phyloP scores from a whole-genome alignment of 2,797 vertebrate genomes.

The Takifugu rubripes region DNA sequence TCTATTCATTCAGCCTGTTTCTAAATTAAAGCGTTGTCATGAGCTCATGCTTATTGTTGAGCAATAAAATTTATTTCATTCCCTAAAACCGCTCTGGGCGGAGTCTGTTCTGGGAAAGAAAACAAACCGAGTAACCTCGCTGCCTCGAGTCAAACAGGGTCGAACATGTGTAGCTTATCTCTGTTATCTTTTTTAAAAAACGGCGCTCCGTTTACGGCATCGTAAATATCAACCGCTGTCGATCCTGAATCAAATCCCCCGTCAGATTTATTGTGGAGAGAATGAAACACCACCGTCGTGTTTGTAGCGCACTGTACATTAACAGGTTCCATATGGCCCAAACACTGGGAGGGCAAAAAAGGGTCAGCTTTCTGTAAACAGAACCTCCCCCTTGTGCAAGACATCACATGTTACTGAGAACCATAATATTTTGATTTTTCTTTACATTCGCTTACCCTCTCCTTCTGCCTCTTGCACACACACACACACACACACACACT shows the following conservation, averaged over 20 bases:
- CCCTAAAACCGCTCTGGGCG: slow-evolving; percentile 21
- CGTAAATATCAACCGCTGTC: too few species aligned
- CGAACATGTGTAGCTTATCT: slow-evolving; percentile 28
- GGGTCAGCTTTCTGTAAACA: slow-evolving; percentile 34
- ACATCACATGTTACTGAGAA: slow-evolving; percentile 53
- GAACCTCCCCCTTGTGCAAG: slow-evolving; percentile 39
- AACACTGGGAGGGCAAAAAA: slow-evolving; percentile 21
- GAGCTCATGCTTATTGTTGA: background rate
- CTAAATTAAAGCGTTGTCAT: slow-evolving; percentile 7
- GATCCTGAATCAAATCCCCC: slow-evolving; percentile 1
- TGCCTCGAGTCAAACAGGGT: slow-evolving; percentile 1
- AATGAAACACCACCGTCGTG: background rate
- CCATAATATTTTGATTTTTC: slow-evolving; percentile 61
- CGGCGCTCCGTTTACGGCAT: background rate
- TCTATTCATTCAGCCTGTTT: background rate
- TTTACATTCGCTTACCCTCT: background rate
- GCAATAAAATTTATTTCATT: too few species aligned
- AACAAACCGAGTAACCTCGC: slow-evolving; percentile 34
- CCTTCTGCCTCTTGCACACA: background rate
- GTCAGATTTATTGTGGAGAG: slow-evolving; percentile 3
- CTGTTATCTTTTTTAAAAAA: slow-evolving; percentile 26
- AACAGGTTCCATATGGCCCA: slow-evolving; percentile 58
- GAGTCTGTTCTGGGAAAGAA: slow-evolving; percentile 28
- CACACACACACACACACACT: slow-evolving; percentile 13
- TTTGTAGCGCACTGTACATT: slow-evolving; percentile 33